Evolutionary conservation across 2,888 invertebrate genomes (phyloP).

Genomic region (Anthophora plumipes): DNA sequence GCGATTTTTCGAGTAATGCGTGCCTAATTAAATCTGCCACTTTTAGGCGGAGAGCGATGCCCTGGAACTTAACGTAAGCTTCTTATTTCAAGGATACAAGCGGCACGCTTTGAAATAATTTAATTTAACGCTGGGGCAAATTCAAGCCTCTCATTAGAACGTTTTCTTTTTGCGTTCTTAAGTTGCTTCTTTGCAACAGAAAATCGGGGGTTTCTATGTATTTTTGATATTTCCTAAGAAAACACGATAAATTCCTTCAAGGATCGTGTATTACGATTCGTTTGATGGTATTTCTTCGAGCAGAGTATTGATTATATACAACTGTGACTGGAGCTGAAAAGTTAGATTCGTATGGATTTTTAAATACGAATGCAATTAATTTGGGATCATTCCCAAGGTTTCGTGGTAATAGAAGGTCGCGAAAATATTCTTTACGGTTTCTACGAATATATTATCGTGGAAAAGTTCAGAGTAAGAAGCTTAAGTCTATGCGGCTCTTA

Average conservation of each 20-base stretch:
- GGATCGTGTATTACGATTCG: too few species aligned
- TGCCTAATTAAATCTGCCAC: constrained; percentile 70
- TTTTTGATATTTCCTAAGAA: not conserved
- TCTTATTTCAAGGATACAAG: constrained; percentile 48
- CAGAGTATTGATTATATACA: too few species aligned
- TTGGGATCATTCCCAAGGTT: too few species aligned
- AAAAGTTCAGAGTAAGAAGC: not conserved
- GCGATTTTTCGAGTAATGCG: constrained; percentile 68
- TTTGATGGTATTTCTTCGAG: too few species aligned
- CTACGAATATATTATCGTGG: not conserved
- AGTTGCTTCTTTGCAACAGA: not conserved
- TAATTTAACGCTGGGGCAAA: not conserved
- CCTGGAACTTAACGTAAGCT: constrained; percentile 53
- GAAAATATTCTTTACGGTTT: not conserved
- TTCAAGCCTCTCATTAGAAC: not conserved
- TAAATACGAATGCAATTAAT: too few species aligned
- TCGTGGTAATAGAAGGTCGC: too few species aligned
- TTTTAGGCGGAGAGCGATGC: constrained; percentile 39
- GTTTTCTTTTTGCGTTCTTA: not conserved
- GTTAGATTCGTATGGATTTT: too few species aligned
- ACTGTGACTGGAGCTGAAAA: too few species aligned
- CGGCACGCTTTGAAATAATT: constrained; percentile 48
- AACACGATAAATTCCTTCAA: not conserved
- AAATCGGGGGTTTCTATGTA: not conserved
- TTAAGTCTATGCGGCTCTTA: not conserved